Conservation (phyloP, 2,888 invertebrate genomes). For the Heliconius ethilla region DNA sequence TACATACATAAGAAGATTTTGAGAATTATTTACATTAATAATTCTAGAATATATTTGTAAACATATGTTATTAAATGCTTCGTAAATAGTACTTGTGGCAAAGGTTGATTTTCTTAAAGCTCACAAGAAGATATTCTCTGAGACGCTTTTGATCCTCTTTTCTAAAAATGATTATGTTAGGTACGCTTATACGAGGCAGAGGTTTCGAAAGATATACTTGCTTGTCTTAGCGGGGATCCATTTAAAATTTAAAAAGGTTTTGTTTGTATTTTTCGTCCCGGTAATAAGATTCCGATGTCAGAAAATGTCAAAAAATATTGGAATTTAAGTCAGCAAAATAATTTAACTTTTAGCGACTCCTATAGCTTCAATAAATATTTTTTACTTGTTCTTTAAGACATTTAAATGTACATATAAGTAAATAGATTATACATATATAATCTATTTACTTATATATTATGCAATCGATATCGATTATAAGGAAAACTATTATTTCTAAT, state of each 20-base stretch:
- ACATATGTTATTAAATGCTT: too few species aligned
- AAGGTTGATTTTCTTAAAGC: too few species aligned
- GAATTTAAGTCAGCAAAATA: not conserved
- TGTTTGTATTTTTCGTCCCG: not conserved
- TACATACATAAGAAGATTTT: too few species aligned
- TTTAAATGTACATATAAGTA: not conserved
- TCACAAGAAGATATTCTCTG: not conserved
- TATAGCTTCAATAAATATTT: not conserved
- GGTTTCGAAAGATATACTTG: not conserved
- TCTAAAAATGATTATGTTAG: not conserved
- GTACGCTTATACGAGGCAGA: not conserved
- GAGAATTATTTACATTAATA: too few species aligned
- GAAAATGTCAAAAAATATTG: not conserved
- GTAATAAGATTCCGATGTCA: not conserved
- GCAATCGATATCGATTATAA: not conserved
- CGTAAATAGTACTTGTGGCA: too few species aligned
- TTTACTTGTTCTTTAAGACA: not conserved
- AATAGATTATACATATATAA: too few species aligned
- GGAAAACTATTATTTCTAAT: not conserved
- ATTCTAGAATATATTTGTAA: too few species aligned
- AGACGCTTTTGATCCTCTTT: slow-evolving; percentile 18
- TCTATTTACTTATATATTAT: too few species aligned
- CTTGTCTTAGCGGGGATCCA: not conserved
- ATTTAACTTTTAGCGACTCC: not conserved
- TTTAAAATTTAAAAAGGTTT: not conserved